Base-by-base conservation (phyloP, 1,140 invertebrate genomes). In the Matsumurasca onukii region DNA sequence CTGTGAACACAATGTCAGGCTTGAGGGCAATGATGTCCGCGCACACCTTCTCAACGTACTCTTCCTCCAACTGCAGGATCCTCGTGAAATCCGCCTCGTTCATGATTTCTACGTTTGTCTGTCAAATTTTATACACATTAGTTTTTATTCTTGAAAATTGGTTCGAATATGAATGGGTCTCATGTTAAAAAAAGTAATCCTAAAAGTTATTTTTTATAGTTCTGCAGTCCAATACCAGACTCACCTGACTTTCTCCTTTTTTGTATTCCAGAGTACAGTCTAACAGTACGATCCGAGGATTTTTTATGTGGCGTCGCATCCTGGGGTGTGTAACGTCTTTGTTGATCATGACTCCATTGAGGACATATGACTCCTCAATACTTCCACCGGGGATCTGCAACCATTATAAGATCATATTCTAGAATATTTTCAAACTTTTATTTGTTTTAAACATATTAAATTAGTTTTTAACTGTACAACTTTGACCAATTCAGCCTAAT, bases 211-310 rank as follows among this genome's bases (percentile, higher is more conserved):
- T n/a, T n/a, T n/a, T n/a, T n/a, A n/a, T n/a, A n/a, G n/a, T n/a
- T n/a, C n/a, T n/a, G n/a, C n/a, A n/a, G n/a, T n/a, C n/a, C n/a
- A n/a, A n/a, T n/a, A n/a, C n/a, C n/a, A n/a, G 3, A 62, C 70
- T 72, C 75, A 83, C 82, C 78, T 84, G 91, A 76, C 95, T 98
- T 83, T 99, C 98, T 48, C 97, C 98, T 80, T 99, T 99, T 80
- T 99, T 99, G 81, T 99, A 99, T 81, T 99, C 98, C 55, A 99
- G 83, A 3, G 91, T 87, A 79, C 98, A 99, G 82, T 99, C 98
- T 3, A 99, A 82, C 15, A 99, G 81, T 2, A 99, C 80, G 76
- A 99, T 97, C 74, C 96, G 85, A 2, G 98, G 98, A 78, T 99
- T 98, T 79, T 98, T 91, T 76, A 99, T 98, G 51, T 87, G 88